These are phyloP conservation scores for Tachina fera DNA, from an alignment of 2,888 invertebrate species.

Conservation along the genomic window DNA sequence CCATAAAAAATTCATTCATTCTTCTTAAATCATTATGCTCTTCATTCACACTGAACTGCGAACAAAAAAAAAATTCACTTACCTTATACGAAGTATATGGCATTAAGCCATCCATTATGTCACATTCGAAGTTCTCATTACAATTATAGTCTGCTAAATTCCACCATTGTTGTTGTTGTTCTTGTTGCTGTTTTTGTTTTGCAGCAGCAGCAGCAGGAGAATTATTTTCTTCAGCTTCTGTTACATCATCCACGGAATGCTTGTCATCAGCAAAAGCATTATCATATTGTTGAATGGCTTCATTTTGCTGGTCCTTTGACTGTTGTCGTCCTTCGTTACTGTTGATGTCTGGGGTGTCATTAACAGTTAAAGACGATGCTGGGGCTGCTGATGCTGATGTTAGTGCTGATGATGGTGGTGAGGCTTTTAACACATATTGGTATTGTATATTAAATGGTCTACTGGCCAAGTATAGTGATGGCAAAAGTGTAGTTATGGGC, in stretches of 20 bases:
- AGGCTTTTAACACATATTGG: conserved; percentile 72
- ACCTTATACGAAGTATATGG: conserved; percentile 96
- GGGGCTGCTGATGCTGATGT: background rate
- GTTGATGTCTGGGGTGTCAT: conserved; percentile 62
- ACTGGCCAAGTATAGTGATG: conserved; percentile 76
- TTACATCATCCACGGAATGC: conserved; percentile 85
- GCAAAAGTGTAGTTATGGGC: conserved; percentile 75
- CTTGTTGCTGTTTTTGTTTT: background rate
- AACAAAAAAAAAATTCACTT: conserved; percentile 73
- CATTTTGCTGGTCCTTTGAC: conserved; percentile 31
- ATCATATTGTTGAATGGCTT: conserved; percentile 84
- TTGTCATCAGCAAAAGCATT: conserved; percentile 88
- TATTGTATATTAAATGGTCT: conserved; percentile 79
- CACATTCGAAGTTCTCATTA: conserved; percentile 85
- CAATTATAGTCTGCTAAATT: conserved; percentile 85
- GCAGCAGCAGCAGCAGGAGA: background rate
- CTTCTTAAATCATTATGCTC: conserved; percentile 9
- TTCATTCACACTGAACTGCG: background rate
- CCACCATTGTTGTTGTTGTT: conserved; percentile 86
- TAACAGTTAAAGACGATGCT: conserved; percentile 50
- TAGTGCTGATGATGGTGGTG: conserved; percentile 17
- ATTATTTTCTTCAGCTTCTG: conserved; percentile 74
- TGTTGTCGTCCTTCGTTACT: conserved; percentile 81
- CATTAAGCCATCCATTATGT: conserved; percentile 88
- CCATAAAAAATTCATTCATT: background rate